Evolutionary conservation across 2,113 vertebrate genomes (phyloP).

Genomic region (Cricetomys ansorgei): DNA sequence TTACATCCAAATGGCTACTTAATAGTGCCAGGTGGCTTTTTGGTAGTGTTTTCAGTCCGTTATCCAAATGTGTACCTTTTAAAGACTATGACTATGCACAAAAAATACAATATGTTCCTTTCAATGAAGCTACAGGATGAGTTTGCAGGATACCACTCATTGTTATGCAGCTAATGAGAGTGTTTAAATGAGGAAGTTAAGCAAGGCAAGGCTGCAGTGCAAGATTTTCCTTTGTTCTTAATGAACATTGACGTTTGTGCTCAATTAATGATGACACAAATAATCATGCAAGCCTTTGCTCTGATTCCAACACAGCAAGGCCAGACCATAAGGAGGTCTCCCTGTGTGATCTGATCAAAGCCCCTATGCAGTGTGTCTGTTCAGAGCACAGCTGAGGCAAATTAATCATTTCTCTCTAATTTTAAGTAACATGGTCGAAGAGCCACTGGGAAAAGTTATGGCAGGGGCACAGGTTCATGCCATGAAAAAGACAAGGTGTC

Average conservation of each 20-base stretch:
- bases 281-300: slow-evolving; percentile 68
- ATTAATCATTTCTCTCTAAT: slow-evolving; percentile 44
- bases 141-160: slow-evolving; percentile 11
- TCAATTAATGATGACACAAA: slow-evolving; percentile 67
- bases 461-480: slow-evolving; percentile 12
- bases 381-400: slow-evolving; percentile 40
- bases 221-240: slow-evolving; percentile 64
- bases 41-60: neutral
- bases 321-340: slow-evolving; percentile 56
- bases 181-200: slow-evolving; percentile 21
- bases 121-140: neutral
- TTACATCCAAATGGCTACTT: neutral
- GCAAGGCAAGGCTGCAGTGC: neutral
- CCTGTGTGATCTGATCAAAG: slow-evolving; percentile 61
- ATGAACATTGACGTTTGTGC: slow-evolving; percentile 60
- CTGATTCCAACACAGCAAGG: slow-evolving; percentile 3
- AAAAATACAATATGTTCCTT: neutral
- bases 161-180: slow-evolving; percentile 45
- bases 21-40: slow-evolving; percentile 22
- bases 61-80: neutral
- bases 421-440: slow-evolving; percentile 33
- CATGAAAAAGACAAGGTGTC: slow-evolving; percentile 32
- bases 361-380: neutral
- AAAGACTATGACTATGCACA: neutral
- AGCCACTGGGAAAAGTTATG: neutral